These are phyloP conservation scores for Ooceraea biroi DNA, from an alignment of 1,140 invertebrate genomes.

Conservation along the genomic window DNA sequence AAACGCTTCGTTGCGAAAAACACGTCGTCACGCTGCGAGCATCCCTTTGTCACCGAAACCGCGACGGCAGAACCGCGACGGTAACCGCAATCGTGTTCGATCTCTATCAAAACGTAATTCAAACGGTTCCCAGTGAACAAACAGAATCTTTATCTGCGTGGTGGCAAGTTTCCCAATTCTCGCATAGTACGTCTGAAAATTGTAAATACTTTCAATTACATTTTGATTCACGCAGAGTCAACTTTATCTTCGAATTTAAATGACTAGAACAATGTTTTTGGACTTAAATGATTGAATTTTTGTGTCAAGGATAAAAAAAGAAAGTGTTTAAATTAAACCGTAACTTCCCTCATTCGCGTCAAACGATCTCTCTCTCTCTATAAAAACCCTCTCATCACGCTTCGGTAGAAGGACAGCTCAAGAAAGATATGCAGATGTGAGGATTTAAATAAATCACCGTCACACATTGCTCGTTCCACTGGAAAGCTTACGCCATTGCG, in stretches of 20 bases:
- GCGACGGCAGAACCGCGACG: not conserved
- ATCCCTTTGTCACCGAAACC: not conserved
- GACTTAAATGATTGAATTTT: not conserved
- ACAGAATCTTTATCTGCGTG: not conserved
- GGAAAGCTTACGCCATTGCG: constrained; percentile 47
- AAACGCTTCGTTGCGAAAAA: constrained; percentile 36
- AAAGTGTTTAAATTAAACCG: not conserved
- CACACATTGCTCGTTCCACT: not conserved
- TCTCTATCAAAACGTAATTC: constrained; percentile 8
- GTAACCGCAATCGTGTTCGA: not conserved
- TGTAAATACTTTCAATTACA: not conserved
- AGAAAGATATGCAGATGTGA: constrained; percentile 24
- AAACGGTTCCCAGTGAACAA: not conserved
- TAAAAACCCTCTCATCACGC: constrained; percentile 15
- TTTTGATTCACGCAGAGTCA: not conserved
- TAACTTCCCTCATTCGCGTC: not conserved
- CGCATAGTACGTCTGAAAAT: not conserved
- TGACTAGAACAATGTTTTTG: no score
- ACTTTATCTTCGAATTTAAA: no score
- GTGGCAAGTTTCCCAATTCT: not conserved
- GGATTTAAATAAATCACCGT: constrained; percentile 49
- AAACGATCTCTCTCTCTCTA: no score
- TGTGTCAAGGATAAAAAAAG: not conserved
- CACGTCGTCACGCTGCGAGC: not conserved
- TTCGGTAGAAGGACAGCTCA: constrained; percentile 3